Evolutionary conservation across 1,140 invertebrate species (phyloP).

Genomic region (Odontomachus brunneus): DNA sequence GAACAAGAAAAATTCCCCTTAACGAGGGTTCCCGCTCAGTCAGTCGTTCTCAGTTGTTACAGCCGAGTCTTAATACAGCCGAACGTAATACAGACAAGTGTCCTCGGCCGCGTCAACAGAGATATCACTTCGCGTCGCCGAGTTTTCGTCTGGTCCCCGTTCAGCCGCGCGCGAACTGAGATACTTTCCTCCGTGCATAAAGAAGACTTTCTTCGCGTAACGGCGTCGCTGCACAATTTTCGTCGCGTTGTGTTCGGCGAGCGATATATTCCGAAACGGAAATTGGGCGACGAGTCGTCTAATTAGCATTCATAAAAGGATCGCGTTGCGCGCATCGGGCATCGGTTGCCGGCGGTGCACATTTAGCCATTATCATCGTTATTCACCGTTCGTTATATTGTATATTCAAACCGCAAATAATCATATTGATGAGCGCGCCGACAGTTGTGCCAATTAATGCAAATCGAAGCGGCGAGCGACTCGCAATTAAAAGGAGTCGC

Average conservation of each 20-base stretch:
- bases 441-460: slow-evolving; percentile 51
- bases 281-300: slow-evolving; percentile 2
- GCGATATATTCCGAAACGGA: background rate
- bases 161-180: too few species aligned
- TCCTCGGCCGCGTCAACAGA: too few species aligned
- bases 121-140: too few species aligned
- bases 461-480: slow-evolving; percentile 34
- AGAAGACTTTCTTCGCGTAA: slow-evolving; percentile 1
- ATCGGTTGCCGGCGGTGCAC: background rate
- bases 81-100: too few species aligned
- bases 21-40: too few species aligned
- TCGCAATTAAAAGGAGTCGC: slow-evolving; percentile 24
- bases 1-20: too few species aligned
- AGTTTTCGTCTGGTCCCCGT: too few species aligned
- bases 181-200: too few species aligned
- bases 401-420: slow-evolving; percentile 8
- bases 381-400: slow-evolving; percentile 30
- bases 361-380: slow-evolving; percentile 29
- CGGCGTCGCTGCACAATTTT: slow-evolving; percentile 4
- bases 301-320: slow-evolving; percentile 34
- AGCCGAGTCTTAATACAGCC: too few species aligned
- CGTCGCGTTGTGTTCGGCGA: too few species aligned
- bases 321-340: slow-evolving; percentile 3
- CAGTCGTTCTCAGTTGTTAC: too few species aligned
- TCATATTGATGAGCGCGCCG: slow-evolving; percentile 19